Evolutionary conservation across 2,797 vertebrate species (phyloP).

Genomic region (Nannoperca obscura): DNA sequence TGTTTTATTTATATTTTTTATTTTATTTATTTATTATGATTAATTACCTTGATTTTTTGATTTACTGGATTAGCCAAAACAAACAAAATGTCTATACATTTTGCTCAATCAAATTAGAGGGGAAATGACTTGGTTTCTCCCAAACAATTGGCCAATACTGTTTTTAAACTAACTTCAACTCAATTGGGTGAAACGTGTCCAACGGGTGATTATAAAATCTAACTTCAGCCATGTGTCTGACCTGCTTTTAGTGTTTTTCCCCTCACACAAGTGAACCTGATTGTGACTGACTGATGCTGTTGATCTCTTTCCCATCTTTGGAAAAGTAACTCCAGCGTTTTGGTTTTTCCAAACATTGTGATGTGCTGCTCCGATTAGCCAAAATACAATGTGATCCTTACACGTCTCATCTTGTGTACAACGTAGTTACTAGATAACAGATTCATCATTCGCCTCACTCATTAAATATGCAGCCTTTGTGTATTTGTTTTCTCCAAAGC

Average conservation of each 20-base stretch:
- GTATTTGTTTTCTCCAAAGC: background rate
- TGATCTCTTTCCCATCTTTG: background rate
- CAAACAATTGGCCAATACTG: too few species aligned
- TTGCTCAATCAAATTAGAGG: background rate
- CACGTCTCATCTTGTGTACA: background rate
- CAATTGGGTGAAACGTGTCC: background rate
- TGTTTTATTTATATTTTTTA: too few species aligned
- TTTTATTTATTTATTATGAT: too few species aligned
- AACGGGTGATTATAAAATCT: background rate
- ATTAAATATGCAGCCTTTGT: background rate
- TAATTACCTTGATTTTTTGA: constrained; percentile 1
- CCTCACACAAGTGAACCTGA: background rate
- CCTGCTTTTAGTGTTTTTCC: background rate
- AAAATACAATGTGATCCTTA: background rate
- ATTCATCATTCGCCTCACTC: background rate
- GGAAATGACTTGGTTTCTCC: background rate
- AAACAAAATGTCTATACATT: too few species aligned
- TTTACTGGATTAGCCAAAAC: constrained; percentile 3
- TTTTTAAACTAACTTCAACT: background rate
- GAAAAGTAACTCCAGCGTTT: background rate
- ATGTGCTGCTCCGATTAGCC: background rate
- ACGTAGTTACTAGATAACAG: background rate
- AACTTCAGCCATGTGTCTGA: background rate
- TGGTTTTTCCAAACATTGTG: background rate
- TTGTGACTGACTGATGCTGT: background rate